Percentiles rank a stretch among this genome's conserved stretches.
Evolutionary conservation across 2,113 vertebrate genomes (phyloP).

Genomic region (Chamaetylas fuelleborni): DNA sequence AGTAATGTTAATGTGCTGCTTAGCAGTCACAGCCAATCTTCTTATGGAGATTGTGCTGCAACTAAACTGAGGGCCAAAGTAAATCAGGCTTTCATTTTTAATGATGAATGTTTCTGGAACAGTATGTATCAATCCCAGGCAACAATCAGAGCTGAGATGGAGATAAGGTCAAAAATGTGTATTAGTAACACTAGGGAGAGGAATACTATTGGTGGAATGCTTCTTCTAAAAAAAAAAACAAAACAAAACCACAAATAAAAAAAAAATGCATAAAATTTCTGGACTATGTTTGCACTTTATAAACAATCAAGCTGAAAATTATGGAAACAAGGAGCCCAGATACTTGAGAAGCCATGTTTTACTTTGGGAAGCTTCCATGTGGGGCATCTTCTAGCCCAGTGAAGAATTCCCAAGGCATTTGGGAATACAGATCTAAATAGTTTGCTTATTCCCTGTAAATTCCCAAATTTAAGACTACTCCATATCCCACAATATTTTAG

Average conservation of each 20-base stretch:
- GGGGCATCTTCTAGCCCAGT: background rate
- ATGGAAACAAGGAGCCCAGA: background rate
- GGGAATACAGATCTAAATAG: background rate
- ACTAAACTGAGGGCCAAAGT: constrained; percentile 50
- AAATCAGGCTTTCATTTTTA: constrained; percentile 56
- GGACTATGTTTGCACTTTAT: background rate
- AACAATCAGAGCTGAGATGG: constrained; percentile 44
- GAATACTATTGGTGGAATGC: constrained; percentile 1
- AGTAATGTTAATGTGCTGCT: constrained; percentile 51
- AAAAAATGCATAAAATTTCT: background rate
- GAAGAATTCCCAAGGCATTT: background rate
- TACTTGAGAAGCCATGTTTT: background rate
- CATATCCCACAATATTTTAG: background rate
- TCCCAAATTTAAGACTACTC: background rate
- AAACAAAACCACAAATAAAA: background rate
- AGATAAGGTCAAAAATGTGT: constrained; percentile 56
- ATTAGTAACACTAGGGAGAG: background rate
- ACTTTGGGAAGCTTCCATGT: background rate
- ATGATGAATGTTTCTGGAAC: constrained; percentile 60
- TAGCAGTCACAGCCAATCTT: constrained; percentile 36
- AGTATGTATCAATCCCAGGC: constrained; percentile 53
- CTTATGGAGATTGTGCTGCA: constrained; percentile 41
- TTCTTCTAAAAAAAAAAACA: background rate
- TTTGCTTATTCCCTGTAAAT: background rate
- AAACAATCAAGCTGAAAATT: background rate